Evolutionary conservation across 2,888 invertebrate genomes (phyloP).

Genomic region (Aromia moschata): DNA sequence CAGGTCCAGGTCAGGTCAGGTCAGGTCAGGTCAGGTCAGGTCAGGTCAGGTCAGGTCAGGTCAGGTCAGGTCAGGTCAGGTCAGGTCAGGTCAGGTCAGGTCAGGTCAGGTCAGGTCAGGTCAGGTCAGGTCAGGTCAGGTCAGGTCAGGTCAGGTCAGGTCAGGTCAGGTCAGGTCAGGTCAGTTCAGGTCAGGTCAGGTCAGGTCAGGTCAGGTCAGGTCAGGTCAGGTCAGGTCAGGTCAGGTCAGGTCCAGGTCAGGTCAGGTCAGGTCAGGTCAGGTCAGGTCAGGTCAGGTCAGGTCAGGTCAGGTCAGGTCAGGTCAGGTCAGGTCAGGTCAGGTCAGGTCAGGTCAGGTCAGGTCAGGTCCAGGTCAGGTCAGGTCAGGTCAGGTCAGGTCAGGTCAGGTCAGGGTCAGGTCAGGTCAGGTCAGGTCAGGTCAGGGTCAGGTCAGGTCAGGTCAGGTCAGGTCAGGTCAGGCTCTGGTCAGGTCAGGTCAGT

Average conservation of each 20-base stretch:
- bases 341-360: conserved; percentile 22
- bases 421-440: conserved; percentile 25
- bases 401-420: neutral
- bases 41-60: conserved; percentile 30
- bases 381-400: conserved; percentile 31
- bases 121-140: neutral
- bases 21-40: conserved; percentile 29
- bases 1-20: conserved; percentile 22
- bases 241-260: conserved; percentile 24
- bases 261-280: conserved; percentile 30
- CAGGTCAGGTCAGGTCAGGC: conserved; percentile 22
- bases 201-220: conserved; percentile 29
- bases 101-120: conserved; percentile 12
- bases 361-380: conserved; percentile 35
- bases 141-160: conserved; percentile 29
- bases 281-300: conserved; percentile 33
- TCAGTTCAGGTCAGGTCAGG: conserved; percentile 39
- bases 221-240: conserved; percentile 24
- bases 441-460: conserved; percentile 18
- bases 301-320: conserved; percentile 24
- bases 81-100: conserved; percentile 26
- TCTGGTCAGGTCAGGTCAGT: conserved; percentile 35
- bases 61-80: conserved; percentile 12
- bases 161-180: conserved; percentile 31
- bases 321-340: conserved; percentile 22